A percentile compares a stretch with the other conserved stretches of the same genome.
phyloP scores from a whole-genome alignment of 2,113 vertebrate species.

The Platycercus adscitus region DNA sequence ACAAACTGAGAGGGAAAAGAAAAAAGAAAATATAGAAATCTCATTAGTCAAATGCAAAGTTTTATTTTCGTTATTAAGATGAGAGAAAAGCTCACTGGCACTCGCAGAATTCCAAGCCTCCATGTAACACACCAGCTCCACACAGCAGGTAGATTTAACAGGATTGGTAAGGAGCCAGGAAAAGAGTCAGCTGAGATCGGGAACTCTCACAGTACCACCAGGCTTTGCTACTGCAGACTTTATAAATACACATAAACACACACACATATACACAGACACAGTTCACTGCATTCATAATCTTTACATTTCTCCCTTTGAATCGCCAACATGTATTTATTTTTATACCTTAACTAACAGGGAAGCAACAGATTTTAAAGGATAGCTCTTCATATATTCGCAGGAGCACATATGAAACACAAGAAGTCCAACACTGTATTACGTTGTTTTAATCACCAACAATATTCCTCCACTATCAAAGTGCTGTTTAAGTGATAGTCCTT shows the following conservation, averaged over 20 bases:
- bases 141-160: slow-evolving; percentile 26
- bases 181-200: not conserved
- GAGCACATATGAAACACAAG: not conserved
- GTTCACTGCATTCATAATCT: not conserved
- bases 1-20: slow-evolving; percentile 27
- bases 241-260: not conserved
- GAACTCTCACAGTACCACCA: slow-evolving; percentile 8
- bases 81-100: not conserved
- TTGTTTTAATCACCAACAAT: not conserved
- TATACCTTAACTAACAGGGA: not conserved
- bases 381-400: not conserved
- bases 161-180: not conserved
- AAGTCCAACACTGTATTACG: not conserved
- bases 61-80: not conserved
- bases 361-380: not conserved
- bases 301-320: not conserved
- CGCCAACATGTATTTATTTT: not conserved
- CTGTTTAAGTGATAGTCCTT: not conserved
- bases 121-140: not conserved
- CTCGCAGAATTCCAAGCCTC: not conserved
- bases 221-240: slow-evolving; percentile 34
- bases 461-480: not conserved
- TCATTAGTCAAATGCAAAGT: not conserved
- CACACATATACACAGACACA: not conserved
- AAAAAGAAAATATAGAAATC: not conserved